A percentile compares a stretch with the other conserved stretches of the same genome.
These are phyloP conservation scores for Phymanthus crucifer DNA, from an alignment of 92 coral and sea anemone genomes.

Conservation along the genomic window DNA sequence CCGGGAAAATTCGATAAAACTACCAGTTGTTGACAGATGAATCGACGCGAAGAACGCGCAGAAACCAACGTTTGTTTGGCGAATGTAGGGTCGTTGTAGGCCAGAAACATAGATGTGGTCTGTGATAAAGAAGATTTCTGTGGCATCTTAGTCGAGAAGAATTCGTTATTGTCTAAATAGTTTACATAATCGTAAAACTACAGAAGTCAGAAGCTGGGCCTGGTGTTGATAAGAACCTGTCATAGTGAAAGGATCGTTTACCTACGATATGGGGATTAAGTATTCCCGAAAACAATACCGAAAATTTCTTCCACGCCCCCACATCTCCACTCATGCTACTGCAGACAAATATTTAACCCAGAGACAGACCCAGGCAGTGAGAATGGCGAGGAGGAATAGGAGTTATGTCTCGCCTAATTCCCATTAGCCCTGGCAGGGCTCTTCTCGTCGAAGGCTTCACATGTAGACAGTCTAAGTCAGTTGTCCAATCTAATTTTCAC, in stretches of 20 bases:
- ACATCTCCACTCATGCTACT: conserved; percentile 3
- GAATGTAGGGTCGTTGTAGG: conserved; percentile 31
- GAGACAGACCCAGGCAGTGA: conserved; percentile 2
- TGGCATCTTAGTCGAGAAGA: conserved; percentile 32
- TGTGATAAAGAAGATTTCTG: conserved; percentile 39
- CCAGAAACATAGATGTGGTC: conserved; percentile 54
- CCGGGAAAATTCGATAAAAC: conserved; percentile 44
- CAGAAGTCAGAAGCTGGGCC: conserved; percentile 47
- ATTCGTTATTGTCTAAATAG: conserved; percentile 51
- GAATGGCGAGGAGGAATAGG: neutral
- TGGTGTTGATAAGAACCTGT: conserved; percentile 52
- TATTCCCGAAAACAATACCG: conserved; percentile 53
- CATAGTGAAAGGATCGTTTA: conserved; percentile 64
- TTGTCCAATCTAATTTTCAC: conserved; percentile 29
- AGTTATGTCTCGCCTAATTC: conserved; percentile 1
- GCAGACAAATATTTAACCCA: conserved; percentile 5
- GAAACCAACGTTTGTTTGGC: conserved; percentile 8
- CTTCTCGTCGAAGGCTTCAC: neutral
- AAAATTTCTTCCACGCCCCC: conserved; percentile 37
- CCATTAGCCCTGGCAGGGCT: neutral
- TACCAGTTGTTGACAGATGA: conserved; percentile 76
- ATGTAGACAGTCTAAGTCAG: neutral
- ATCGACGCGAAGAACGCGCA: conserved; percentile 20
- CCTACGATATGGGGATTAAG: conserved; percentile 71
- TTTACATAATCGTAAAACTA: conserved; percentile 66